Evolutionary conservation across 2,888 invertebrate species (phyloP).

Genomic region (Drepanosiphum platanoidis): DNA sequence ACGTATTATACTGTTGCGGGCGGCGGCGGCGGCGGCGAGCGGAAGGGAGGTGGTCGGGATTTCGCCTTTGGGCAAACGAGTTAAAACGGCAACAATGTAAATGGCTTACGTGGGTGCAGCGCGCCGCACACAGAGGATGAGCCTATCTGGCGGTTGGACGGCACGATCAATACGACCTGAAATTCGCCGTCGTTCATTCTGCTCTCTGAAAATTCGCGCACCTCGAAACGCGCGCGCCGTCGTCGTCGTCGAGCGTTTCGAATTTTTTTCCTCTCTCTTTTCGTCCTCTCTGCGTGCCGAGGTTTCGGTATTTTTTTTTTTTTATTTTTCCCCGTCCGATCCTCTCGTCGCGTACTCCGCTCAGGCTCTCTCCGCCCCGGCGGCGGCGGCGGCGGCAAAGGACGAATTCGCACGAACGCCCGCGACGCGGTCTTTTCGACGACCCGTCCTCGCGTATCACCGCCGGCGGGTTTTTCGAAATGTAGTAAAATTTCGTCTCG

Average conservation of each 20-base stretch:
- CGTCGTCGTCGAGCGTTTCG: not conserved
- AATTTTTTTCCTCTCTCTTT: not conserved
- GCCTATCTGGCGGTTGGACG: slow-evolving; percentile 58
- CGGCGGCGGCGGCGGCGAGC: not conserved
- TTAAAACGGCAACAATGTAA: slow-evolving; percentile 61
- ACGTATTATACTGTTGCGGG: not conserved
- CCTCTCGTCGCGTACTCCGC: too few relatives aligned
- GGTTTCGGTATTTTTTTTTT: not conserved
- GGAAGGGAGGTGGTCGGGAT: slow-evolving; percentile 3
- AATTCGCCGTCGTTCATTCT: slow-evolving; percentile 39
- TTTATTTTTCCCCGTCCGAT: not conserved
- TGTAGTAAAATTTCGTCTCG: too few relatives aligned
- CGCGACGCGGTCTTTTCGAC: too few relatives aligned
- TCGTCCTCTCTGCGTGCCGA: not conserved
- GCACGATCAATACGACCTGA: slow-evolving; percentile 60
- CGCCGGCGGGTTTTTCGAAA: too few relatives aligned
- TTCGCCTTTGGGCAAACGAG: slow-evolving; percentile 47
- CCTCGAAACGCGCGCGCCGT: not conserved
- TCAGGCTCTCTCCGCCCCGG: too few relatives aligned
- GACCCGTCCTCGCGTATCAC: too few relatives aligned
- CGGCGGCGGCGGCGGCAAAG: too few relatives aligned
- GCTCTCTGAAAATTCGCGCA: slow-evolving; percentile 30
- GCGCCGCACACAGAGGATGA: slow-evolving; percentile 51
- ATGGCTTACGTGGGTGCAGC: slow-evolving; percentile 62
- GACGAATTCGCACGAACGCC: too few relatives aligned